phyloP scores from a whole-genome alignment of 2,888 invertebrate species.

The Volucella zonaria region DNA sequence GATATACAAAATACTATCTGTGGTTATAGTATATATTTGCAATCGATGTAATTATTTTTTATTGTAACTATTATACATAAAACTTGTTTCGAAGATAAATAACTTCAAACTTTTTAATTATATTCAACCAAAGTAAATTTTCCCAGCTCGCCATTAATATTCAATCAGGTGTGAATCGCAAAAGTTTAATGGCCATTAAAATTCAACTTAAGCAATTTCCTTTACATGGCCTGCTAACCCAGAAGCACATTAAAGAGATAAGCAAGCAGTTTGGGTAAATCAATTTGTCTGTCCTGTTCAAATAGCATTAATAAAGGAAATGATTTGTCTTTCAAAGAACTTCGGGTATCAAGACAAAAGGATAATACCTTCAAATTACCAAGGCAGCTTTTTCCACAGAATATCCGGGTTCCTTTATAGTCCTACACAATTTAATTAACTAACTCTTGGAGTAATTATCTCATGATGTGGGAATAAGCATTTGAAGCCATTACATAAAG shows the following conservation, averaged over 20 bases:
- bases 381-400: no score
- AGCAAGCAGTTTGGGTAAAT: neutral
- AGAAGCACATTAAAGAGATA: constrained; percentile 1
- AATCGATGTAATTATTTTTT: no score
- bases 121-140: constrained; percentile 1
- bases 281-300: constrained; percentile 1
- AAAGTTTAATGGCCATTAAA: constrained; percentile 26
- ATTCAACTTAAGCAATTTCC: constrained; percentile 1
- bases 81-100: no score
- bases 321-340: no score
- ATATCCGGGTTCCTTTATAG: neutral
- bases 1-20: no score
- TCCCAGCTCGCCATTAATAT: constrained; percentile 2
- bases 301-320: no score
- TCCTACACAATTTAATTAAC: constrained; percentile 25
- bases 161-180: constrained; percentile 23
- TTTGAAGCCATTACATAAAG: constrained; percentile 1
- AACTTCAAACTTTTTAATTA: no score
- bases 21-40: no score
- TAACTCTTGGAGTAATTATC: constrained; percentile 20
- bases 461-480: constrained; percentile 4
- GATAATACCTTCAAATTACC: no score
- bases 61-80: no score
- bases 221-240: neutral
- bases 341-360: no score